phyloP scores from a whole-genome alignment of 1,140 invertebrate species.

The Homarus americanus region DNA sequence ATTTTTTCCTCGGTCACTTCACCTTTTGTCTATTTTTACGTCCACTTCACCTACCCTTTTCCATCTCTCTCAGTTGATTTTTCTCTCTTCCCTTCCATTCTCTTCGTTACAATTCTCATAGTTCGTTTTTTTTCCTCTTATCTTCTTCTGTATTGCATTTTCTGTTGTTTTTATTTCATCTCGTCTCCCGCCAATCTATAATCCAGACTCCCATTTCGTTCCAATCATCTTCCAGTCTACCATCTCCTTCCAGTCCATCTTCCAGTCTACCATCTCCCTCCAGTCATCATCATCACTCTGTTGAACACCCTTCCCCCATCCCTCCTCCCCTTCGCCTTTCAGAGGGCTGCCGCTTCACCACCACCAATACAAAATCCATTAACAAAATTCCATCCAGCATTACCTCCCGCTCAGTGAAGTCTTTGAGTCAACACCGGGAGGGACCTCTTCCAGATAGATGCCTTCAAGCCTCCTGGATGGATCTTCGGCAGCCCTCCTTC shows the following conservation, averaged over 20 bases:
- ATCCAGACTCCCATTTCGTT: background rate
- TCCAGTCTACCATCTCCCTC: background rate
- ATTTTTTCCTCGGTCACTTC: too few species aligned
- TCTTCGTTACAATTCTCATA: background rate
- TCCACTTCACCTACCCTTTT: too few species aligned
- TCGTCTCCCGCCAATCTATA: background rate
- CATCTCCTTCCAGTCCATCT: background rate
- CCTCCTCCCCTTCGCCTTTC: background rate
- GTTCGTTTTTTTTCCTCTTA: background rate
- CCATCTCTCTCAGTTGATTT: background rate
- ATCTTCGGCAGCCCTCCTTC: background rate
- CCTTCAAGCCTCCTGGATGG: background rate
- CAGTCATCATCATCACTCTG: background rate
- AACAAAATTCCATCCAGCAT: slow-evolving; percentile 14
- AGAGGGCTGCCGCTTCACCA: background rate
- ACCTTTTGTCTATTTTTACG: too few species aligned
- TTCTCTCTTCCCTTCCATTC: background rate
- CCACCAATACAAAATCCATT: slow-evolving; percentile 39
- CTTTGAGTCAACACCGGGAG: slow-evolving; percentile 28
- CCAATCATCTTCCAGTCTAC: background rate
- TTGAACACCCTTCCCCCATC: background rate
- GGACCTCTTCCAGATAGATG: background rate
- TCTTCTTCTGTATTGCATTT: background rate
- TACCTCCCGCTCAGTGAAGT: background rate
- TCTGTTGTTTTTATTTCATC: background rate